phyloP scores from a whole-genome alignment of 2,797 vertebrate genomes.

The Sebastes vulpes region DNA sequence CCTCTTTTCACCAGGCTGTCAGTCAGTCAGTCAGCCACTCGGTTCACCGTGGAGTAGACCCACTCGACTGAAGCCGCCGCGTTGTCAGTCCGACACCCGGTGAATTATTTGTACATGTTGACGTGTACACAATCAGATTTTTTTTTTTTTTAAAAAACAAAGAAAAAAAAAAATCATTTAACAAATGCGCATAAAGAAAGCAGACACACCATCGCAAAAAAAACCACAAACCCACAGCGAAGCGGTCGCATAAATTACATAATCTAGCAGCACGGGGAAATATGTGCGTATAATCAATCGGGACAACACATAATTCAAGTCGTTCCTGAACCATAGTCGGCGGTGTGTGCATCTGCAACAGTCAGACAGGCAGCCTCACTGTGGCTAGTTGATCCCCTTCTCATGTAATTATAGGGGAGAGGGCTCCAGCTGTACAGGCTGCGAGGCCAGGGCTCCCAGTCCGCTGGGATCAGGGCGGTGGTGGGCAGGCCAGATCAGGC shows the following conservation, averaged over 20 bases:
- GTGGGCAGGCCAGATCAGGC: constrained; percentile 76
- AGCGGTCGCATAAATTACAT: constrained; percentile 48
- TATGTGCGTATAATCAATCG: constrained; percentile 30
- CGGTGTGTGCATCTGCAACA: constrained; percentile 25
- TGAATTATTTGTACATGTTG: constrained; percentile 47
- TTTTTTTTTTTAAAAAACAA: background rate
- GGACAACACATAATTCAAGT: constrained; percentile 28
- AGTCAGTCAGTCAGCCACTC: constrained; percentile 69
- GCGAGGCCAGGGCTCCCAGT: constrained; percentile 70
- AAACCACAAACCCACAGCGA: constrained; percentile 11
- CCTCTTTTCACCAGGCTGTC: constrained; percentile 74
- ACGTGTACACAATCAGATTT: constrained; percentile 43
- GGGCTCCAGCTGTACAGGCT: constrained; percentile 84
- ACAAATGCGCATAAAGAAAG: constrained; percentile 39
- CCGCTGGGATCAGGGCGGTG: constrained; percentile 73
- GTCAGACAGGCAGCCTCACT: constrained; percentile 71
- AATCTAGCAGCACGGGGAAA: constrained; percentile 26
- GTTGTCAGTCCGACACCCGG: constrained; percentile 55
- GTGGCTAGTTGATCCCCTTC: constrained; percentile 77
- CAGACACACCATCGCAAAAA: constrained; percentile 12
- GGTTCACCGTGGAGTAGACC: constrained; percentile 60
- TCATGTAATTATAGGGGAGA: constrained; percentile 85
- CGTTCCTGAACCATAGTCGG: background rate
- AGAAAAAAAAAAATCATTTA: constrained; percentile 25
- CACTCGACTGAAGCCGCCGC: constrained; percentile 79